Percentiles rank a stretch among this genome's conserved stretches.
These are phyloP conservation scores for Hydrozoanthus gracilis DNA, from an alignment of 92 coral and sea anemone species.

Conservation along the genomic window DNA sequence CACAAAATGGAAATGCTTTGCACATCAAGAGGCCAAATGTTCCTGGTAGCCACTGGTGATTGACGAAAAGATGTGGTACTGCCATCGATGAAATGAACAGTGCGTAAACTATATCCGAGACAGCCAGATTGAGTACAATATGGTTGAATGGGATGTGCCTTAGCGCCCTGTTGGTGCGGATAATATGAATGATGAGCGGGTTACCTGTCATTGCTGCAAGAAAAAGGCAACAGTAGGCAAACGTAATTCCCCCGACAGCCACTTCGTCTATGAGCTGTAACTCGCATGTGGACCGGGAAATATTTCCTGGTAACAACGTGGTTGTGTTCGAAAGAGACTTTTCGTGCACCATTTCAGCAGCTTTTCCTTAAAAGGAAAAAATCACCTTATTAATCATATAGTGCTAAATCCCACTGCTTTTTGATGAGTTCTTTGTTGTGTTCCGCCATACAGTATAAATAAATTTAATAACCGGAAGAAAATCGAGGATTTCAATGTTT, in stretches of 20 bases:
- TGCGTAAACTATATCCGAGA: slow-evolving; percentile 6
- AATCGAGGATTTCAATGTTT: no score
- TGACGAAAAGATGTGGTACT: not conserved
- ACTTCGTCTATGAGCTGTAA: not conserved
- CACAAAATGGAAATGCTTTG: slow-evolving; percentile 18
- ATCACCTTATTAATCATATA: not conserved
- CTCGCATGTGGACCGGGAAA: not conserved
- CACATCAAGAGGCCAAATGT: slow-evolving; percentile 17
- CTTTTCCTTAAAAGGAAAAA: not conserved
- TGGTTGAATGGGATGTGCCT: slow-evolving; percentile 28
- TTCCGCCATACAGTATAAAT: no score
- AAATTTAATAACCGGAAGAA: no score
- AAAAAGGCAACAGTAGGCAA: slow-evolving; percentile 18
- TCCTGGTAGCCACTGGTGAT: slow-evolving; percentile 19
- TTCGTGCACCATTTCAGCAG: slow-evolving; percentile 13
- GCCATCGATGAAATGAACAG: slow-evolving; percentile 7
- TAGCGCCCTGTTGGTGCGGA: slow-evolving; percentile 2
- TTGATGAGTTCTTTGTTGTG: no score
- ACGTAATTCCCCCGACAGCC: slow-evolving; percentile 13
- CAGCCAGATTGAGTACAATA: slow-evolving; percentile 21
- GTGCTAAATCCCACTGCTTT: no score
- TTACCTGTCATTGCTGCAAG: slow-evolving; percentile 25
- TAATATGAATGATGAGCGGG: slow-evolving; percentile 13
- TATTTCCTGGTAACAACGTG: not conserved
- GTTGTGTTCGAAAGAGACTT: not conserved